Evolutionary conservation across 2,888 invertebrate species (phyloP), one percentile per base, ranked within the genome.

Genomic region (Ligdia adustata): DNA sequence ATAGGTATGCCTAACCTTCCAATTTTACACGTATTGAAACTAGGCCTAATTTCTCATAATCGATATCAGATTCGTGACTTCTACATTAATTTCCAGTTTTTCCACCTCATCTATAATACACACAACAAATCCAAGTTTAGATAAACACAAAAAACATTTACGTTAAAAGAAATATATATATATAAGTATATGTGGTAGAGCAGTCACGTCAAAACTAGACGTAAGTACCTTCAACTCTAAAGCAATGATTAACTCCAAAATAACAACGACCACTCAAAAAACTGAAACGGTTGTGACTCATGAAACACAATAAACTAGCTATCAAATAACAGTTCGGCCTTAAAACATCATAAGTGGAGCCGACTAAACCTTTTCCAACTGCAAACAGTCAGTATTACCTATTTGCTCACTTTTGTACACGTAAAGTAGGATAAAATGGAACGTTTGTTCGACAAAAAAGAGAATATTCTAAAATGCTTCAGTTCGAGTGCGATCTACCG

Each of bases 321-420:
- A 50, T 54, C 45, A 47, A 50, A 49, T 45, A 52, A 47, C 58
- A 54, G 50, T 53, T 49, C 51, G 34, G 54, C 65, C 69, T 69
- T 70, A 69, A 72, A 60, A 69, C 35, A 29, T 22, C 63, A 71
- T 69, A 75, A 77, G 75, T 70, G 69, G 57, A 59, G 64, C 72
- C 77, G 76, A 58, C 60, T 47, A 66, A 64, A 75, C 75, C 82
- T 79, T 74, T 79, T 68, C 52, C 63, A 61, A 68, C 63, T 33
- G 72, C 77, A 82, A 83, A 83, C 79, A 82, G 45, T n/a, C n/a
- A n/a, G n/a, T n/a, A n/a, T n/a, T n/a, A 41, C 40, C 34, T 76
- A 73, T 80, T 79, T 79, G 62, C 67, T 58, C 62, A 61, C 75
- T 62, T 77, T 81, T 79, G 79, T 79, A 12, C 22, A 31, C 29